These are phyloP conservation scores for Sisor rabdophorus DNA, from an alignment of 2,113 vertebrate genomes.

Conservation along the genomic window DNA sequence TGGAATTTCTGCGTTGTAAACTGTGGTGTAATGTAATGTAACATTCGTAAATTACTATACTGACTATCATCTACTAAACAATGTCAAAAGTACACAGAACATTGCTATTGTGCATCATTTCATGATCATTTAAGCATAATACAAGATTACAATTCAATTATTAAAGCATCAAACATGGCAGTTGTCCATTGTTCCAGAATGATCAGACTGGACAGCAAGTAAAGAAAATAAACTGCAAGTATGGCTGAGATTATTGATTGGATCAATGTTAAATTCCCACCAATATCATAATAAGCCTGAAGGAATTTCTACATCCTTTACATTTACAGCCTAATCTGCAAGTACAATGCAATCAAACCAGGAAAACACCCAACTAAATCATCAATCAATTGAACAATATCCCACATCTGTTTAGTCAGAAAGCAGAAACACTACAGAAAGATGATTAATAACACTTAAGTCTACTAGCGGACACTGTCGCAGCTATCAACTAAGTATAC, in stretches of 20 bases:
- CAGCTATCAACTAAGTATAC: neutral
- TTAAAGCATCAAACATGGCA: conserved; percentile 19
- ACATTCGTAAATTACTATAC: neutral
- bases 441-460: neutral
- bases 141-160: neutral
- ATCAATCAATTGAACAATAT: neutral
- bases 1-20: conserved; percentile 4
- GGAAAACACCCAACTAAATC: neutral
- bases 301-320: neutral
- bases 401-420: neutral
- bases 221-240: neutral
- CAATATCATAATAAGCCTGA: neutral
- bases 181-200: neutral
- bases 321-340: neutral
- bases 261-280: neutral
- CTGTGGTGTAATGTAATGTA: neutral
- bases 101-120: neutral
- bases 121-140: neutral
- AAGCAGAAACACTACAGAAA: neutral
- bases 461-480: neutral
- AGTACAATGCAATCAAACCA: neutral
- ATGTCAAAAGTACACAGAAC: neutral
- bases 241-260: neutral
- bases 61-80: neutral
- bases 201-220: neutral